Evolutionary conservation across 2,797 vertebrate genomes (phyloP).

Genomic region (Ctenopoma kingsleyae): DNA sequence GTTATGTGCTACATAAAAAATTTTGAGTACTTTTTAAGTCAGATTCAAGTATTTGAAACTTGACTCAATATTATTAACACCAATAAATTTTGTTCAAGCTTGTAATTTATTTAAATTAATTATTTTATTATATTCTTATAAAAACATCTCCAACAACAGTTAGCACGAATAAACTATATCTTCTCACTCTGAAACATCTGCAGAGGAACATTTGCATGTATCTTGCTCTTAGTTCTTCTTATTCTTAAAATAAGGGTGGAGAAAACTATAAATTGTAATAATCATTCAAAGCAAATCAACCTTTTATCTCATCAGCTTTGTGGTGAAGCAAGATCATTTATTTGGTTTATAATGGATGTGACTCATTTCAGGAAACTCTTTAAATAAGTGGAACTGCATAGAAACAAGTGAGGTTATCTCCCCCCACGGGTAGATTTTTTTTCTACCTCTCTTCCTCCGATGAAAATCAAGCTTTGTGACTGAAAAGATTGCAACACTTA

Average conservation of each 20-base stretch:
- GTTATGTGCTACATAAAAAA: neutral
- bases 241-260: neutral
- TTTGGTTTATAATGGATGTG: neutral
- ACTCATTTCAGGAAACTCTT: slow-evolving; percentile 18
- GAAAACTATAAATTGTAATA: neutral
- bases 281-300: neutral
- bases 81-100: neutral
- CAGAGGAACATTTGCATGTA: neutral
- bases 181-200: neutral
- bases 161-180: too few species aligned
- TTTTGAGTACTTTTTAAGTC: neutral
- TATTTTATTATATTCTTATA: too few species aligned
- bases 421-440: slow-evolving; percentile 2
- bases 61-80: neutral
- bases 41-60: neutral
- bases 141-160: neutral
- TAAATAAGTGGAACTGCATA: slow-evolving; percentile 5
- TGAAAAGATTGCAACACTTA: slow-evolving; percentile 32
- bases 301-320: neutral
- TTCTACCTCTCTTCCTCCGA: neutral
- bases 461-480: slow-evolving; percentile 16
- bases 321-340: slow-evolving; percentile 1
- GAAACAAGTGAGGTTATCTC: slow-evolving; percentile 20
- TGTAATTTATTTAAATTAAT: too few species aligned
- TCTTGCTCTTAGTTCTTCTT: neutral